Percentiles rank a stretch among this genome's conserved stretches.
These are phyloP conservation scores for Conus betulinus DNA, from an alignment of 1,140 invertebrate species.

Conservation along the genomic window DNA sequence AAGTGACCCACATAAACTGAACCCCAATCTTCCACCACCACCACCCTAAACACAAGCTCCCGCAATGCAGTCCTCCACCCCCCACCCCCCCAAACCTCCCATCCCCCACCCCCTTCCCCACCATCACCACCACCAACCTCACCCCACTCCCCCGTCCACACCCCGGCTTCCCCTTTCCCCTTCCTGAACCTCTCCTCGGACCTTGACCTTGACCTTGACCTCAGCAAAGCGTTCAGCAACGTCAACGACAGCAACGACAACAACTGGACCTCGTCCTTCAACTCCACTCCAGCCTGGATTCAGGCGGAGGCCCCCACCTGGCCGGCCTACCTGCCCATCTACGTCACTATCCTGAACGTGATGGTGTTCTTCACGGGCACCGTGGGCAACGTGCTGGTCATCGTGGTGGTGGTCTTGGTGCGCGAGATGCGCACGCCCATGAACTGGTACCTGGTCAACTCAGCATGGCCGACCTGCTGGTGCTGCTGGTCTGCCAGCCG, in stretches of 20 bases:
- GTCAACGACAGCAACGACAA: not conserved
- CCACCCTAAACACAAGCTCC: no score
- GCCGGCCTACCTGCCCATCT: constrained; percentile 88
- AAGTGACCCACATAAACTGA: no score
- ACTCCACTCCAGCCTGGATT: not conserved
- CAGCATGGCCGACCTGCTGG: constrained; percentile 55
- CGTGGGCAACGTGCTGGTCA: constrained; percentile 91
- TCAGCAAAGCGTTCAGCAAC: not conserved
- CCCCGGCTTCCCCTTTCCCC: not conserved
- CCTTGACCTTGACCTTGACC: not conserved
- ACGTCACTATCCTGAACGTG: constrained; percentile 88
- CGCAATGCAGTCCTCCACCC: no score
- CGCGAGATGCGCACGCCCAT: constrained; percentile 96
- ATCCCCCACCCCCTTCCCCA: no score
- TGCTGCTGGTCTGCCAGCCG: constrained; percentile 56
- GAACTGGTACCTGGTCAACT: constrained; percentile 87
- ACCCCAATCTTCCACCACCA: no score
- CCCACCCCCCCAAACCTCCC: no score
- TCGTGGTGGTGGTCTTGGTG: constrained; percentile 92
- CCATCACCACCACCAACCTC: no score
- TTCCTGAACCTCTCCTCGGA: not conserved
- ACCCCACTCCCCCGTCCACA: not conserved
- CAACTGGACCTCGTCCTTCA: not conserved
- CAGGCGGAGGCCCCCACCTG: constrained; percentile 20
- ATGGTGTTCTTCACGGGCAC: constrained; percentile 90